Conservation (phyloP, 1,140 invertebrate species). For the Caenorhabditis remanei region DNA sequence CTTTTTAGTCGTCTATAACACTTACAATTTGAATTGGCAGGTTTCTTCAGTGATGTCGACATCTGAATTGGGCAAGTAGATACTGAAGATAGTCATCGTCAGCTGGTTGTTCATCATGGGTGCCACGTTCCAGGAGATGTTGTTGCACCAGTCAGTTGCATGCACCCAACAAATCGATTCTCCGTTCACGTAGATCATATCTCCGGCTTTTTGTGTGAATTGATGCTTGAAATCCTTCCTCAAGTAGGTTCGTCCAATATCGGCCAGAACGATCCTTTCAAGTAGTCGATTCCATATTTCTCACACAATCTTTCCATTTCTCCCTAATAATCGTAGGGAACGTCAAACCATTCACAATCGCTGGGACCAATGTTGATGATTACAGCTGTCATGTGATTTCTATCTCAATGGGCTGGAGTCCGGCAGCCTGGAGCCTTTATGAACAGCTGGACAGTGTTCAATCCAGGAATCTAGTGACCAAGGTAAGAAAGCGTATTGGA, state of each 20-base stretch:
- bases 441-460: constrained; percentile 99
- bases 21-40: too few relatives aligned
- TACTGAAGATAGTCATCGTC: constrained; percentile 91
- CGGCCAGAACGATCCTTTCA: constrained; percentile 99
- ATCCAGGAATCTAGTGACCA: constrained; percentile 96
- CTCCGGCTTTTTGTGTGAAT: constrained; percentile 96
- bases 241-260: constrained; percentile 91
- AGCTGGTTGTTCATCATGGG: constrained; percentile 95
- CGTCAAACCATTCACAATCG: constrained; percentile 97
- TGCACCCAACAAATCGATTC: constrained; percentile 98
- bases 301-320: constrained; percentile 92
- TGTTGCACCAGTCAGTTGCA: constrained; percentile 86
- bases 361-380: constrained; percentile 99
- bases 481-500: constrained; percentile 97
- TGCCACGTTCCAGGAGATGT: constrained; percentile 99
- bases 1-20: too few relatives aligned
- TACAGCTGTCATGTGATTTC: constrained; percentile 99
- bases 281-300: constrained; percentile 90
- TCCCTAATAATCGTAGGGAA: constrained; percentile 98
- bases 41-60: too few relatives aligned
- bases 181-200: constrained; percentile 98
- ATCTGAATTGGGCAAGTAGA: too few relatives aligned
- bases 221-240: constrained; percentile 96
- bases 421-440: constrained; percentile 94
- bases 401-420: constrained; percentile 97